A percentile compares a stretch with the other conserved stretches of the same genome.
These are phyloP conservation scores for Anolis carolinensis DNA, from an alignment of 2,113 vertebrate genomes.

Conservation along the genomic window DNA sequence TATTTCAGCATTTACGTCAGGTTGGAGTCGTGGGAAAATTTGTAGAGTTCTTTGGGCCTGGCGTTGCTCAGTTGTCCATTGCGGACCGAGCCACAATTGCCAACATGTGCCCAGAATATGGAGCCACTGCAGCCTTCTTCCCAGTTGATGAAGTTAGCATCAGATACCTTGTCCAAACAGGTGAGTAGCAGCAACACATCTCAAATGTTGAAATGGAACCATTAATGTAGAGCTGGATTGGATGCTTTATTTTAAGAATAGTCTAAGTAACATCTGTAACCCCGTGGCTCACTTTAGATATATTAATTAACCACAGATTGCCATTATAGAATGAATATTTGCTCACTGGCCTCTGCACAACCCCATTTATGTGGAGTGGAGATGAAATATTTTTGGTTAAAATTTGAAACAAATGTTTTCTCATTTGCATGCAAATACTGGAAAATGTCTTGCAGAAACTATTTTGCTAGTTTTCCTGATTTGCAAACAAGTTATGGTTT, in stretches of 20 bases:
- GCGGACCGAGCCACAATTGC: constrained; percentile 97
- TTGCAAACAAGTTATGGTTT: not conserved
- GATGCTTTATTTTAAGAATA: not conserved
- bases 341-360: not conserved
- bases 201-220: not conserved
- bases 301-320: not conserved
- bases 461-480: not conserved
- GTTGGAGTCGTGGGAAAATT: constrained; percentile 97
- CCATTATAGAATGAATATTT: not conserved
- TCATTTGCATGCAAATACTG: not conserved
- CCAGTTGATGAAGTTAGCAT: constrained; percentile 92
- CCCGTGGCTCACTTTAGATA: not conserved
- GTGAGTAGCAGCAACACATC: constrained; percentile 67
- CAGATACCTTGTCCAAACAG: constrained; percentile 91
- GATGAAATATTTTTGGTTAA: not conserved
- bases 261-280: not conserved
- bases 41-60: constrained; percentile 96
- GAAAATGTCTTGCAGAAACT: not conserved
- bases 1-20: constrained; percentile 90
- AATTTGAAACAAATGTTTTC: not conserved
- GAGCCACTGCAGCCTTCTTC: constrained; percentile 95
- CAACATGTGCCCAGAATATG: constrained; percentile 99
- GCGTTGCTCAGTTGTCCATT: constrained; percentile 91
- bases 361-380: not conserved
- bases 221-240: not conserved